Conservation (phyloP, 2,888 invertebrate species). For the Hypomecis punctinalis region DNA sequence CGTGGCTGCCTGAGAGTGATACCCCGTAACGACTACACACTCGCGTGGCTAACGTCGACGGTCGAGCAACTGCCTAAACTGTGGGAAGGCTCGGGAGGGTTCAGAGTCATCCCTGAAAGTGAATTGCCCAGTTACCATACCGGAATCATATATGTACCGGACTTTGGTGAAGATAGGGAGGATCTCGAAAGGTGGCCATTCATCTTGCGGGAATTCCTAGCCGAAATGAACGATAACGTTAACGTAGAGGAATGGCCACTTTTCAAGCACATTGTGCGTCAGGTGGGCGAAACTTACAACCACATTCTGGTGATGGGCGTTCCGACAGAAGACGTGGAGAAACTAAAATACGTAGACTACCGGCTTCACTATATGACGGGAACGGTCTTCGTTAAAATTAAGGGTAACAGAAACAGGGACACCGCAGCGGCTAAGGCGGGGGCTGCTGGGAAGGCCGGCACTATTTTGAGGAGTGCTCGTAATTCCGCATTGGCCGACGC, state of each 20-base stretch:
- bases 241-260: not conserved
- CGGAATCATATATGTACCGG: not conserved
- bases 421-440: no score
- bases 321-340: not conserved
- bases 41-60: conserved; percentile 1
- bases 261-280: not conserved
- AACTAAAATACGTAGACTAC: not conserved
- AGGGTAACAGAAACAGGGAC: no score
- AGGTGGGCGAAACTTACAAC: not conserved
- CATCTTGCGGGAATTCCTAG: conserved; percentile 2
- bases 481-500: no score
- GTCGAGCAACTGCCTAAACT: not conserved
- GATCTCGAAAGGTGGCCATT: conserved; percentile 3
- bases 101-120: conserved; percentile 2
- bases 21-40: not conserved
- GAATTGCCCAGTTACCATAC: not conserved
- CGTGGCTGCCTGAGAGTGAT: not conserved
- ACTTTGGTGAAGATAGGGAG: not conserved
- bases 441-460: no score
- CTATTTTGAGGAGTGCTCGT: no score
- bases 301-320: not conserved
- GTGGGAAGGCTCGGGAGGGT: not conserved
- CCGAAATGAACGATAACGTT: not conserved
- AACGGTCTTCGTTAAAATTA: not conserved
- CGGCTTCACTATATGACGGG: conserved; percentile 25